These are phyloP conservation scores for Griposia aprilina DNA, from an alignment of 2,888 invertebrate genomes.

Conservation along the genomic window DNA sequence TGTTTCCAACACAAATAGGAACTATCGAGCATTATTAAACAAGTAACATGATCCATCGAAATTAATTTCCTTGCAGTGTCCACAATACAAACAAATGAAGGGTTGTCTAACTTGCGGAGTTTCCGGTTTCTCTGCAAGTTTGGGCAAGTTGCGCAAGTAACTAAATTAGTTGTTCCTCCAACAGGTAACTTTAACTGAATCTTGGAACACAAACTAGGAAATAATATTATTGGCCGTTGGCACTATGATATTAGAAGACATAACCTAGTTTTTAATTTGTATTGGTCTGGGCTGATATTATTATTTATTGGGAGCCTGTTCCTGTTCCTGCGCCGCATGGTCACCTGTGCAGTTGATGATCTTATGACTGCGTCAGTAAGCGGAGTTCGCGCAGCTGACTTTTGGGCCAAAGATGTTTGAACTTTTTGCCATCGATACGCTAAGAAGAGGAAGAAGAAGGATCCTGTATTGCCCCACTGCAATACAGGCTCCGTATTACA, in stretches of 20 bases:
- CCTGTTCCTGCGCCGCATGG: no score
- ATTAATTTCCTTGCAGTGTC: constrained; percentile 28
- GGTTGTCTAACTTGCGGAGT: constrained; percentile 14
- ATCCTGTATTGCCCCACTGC: background rate
- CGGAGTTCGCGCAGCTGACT: no score
- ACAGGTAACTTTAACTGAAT: constrained; percentile 48
- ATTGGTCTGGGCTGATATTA: background rate
- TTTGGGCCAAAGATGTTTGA: no score
- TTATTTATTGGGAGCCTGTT: no score
- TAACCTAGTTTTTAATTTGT: background rate
- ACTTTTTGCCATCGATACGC: no score
- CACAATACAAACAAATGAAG: constrained; percentile 33
- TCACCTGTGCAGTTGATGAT: no score
- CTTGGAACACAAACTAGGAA: constrained; percentile 14
- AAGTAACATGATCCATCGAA: constrained; percentile 17
- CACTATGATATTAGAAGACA: constrained; percentile 14
- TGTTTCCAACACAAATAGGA: background rate
- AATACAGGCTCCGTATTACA: background rate
- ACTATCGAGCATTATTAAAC: constrained; percentile 13
- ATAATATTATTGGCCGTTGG: constrained; percentile 43
- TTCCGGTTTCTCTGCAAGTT: constrained; percentile 28
- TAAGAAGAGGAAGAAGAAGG: no score
- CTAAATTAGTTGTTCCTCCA: constrained; percentile 39
- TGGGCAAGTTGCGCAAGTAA: constrained; percentile 39
- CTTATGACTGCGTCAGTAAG: no score